These are phyloP conservation scores for Eristalis intricaria DNA, from an alignment of 2,888 invertebrate genomes.

Conservation along the genomic window DNA sequence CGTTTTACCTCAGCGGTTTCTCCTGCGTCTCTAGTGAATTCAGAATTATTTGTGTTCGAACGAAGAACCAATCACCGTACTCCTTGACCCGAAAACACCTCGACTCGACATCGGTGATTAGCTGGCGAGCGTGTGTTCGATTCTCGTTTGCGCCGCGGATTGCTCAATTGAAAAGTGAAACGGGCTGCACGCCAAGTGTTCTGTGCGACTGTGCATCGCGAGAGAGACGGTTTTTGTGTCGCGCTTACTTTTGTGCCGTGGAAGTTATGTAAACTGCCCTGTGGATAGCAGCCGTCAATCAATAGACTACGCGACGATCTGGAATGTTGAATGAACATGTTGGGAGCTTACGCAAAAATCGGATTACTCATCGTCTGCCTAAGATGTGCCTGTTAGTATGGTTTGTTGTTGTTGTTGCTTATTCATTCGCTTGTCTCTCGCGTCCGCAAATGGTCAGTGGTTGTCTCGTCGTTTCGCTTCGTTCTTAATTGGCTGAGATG, in stretches of 20 bases:
- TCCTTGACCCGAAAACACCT: constrained; percentile 35
- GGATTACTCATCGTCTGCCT: constrained; percentile 64
- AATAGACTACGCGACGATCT: constrained; percentile 40
- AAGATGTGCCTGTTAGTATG: constrained; percentile 59
- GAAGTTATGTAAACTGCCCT: constrained; percentile 54
- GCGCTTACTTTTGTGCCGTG: neutral
- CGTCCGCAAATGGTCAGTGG: neutral
- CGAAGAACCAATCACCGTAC: constrained; percentile 17
- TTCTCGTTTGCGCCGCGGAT: constrained; percentile 3
- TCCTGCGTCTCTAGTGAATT: neutral
- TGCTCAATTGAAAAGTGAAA: constrained; percentile 51
- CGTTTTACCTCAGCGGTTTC: neutral
- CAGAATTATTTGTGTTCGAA: neutral
- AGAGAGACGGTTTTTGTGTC: neutral
- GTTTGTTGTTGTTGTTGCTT: neutral
- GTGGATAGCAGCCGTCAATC: constrained; percentile 8
- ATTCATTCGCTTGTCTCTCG: neutral
- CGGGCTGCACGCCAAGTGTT: constrained; percentile 20
- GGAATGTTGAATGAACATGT: constrained; percentile 68
- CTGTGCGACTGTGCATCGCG: constrained; percentile 21
- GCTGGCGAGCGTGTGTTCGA: neutral
- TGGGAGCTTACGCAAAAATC: constrained; percentile 66
- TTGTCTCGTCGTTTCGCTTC: neutral
- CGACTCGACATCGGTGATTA: neutral
- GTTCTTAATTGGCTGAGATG: neutral